These are phyloP conservation scores for Pteronura brasiliensis DNA, from an alignment of 2,113 vertebrate genomes.

Conservation along the genomic window DNA sequence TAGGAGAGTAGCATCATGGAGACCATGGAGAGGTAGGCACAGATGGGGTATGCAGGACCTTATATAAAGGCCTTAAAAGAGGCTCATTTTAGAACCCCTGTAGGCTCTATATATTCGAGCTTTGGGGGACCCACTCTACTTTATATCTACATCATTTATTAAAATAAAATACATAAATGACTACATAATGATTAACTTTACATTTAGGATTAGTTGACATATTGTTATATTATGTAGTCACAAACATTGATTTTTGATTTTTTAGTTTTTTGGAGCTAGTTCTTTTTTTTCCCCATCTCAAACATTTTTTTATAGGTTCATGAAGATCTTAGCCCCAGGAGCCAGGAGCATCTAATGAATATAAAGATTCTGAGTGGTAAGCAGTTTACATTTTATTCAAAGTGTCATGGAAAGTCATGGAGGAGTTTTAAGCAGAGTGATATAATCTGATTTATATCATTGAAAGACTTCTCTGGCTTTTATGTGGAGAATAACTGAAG, in stretches of 20 bases:
- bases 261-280: neutral
- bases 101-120: no score
- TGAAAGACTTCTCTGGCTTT: neutral
- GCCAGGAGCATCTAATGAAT: neutral
- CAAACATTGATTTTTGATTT: neutral
- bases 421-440: neutral
- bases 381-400: neutral
- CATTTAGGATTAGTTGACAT: neutral
- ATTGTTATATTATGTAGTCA: neutral
- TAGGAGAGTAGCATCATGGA: neutral
- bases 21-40: neutral
- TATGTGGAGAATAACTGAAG: neutral
- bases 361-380: neutral
- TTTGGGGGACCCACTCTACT: neutral
- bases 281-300: neutral
- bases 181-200: neutral
- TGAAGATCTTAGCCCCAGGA: neutral
- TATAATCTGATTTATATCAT: neutral
- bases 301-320: neutral
- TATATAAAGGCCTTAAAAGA: neutral
- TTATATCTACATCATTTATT: neutral
- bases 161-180: neutral
- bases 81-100: neutral
- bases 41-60: neutral
- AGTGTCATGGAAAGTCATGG: neutral